Evolutionary conservation across 1,140 invertebrate species (phyloP).

Genomic region (Andrena cerasifolii): DNA sequence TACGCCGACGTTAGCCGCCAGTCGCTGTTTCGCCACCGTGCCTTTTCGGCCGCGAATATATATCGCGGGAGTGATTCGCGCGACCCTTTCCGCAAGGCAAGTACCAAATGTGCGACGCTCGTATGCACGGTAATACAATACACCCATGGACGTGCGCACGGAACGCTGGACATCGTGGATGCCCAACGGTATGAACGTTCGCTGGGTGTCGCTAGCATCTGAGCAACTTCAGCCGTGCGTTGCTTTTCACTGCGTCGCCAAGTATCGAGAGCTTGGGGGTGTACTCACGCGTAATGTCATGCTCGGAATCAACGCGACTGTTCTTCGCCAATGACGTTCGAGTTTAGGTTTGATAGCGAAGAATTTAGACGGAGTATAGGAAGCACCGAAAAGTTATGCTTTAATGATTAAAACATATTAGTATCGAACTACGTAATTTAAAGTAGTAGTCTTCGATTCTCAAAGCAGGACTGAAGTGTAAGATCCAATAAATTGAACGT

Average conservation of each 20-base stretch:
- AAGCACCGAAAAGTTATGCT: too few species aligned
- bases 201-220: too few species aligned
- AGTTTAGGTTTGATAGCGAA: too few species aligned
- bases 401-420: too few species aligned
- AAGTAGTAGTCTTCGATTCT: too few species aligned
- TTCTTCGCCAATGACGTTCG: too few species aligned
- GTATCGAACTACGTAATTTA: too few species aligned
- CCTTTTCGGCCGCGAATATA: constrained; percentile 60
- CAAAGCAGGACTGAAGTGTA: too few species aligned
- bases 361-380: too few species aligned
- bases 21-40: constrained; percentile 28
- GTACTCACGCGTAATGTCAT: neutral
- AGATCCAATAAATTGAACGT: too few species aligned
- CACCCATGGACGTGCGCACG: constrained; percentile 17
- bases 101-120: constrained; percentile 58
- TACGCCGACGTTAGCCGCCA: constrained; percentile 56
- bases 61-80: constrained; percentile 67
- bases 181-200: neutral
- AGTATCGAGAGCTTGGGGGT: neutral
- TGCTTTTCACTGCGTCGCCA: neutral
- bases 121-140: constrained; percentile 46
- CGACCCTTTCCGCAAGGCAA: constrained; percentile 70
- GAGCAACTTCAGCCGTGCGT: too few species aligned
- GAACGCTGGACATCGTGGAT: constrained; percentile 3
- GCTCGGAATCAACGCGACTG: too few species aligned